These are phyloP conservation scores for silkworm (Bombyx mori) DNA, from an alignment of 1,140 invertebrate species.

Conservation along the genomic window ASM3026992v2 NC_085113.1:6495501-6496000, in stretches of 20 bases:
- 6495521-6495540: slow-evolving; percentile 73
- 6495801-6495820: slow-evolving; percentile 49
- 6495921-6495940: too few relatives aligned
- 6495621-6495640: slow-evolving; percentile 84
- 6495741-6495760: slow-evolving; percentile 24
- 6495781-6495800: slow-evolving; percentile 44
- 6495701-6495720: slow-evolving; percentile 32
- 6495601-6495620: slow-evolving; percentile 92
- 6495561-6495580: slow-evolving; percentile 80
- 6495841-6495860: slow-evolving; percentile 42
- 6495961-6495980: too few relatives aligned
- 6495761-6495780: slow-evolving; percentile 25
- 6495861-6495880: slow-evolving; percentile 37
- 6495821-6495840: slow-evolving; percentile 37
- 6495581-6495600: slow-evolving; percentile 78
- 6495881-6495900: background rate
- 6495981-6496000: too few relatives aligned
- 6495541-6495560: slow-evolving; percentile 80
- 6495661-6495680: slow-evolving; percentile 76
- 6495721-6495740: slow-evolving; percentile 43
- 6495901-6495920: background rate
- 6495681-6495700: slow-evolving; percentile 69
- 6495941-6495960: too few relatives aligned
- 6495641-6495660: slow-evolving; percentile 78
- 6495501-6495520: too few relatives aligned